A percentile compares a stretch with the other conserved stretches of the same genome.
Conservation (phyloP, 2,888 invertebrate genomes). For the Mycalesis mineus region DNA sequence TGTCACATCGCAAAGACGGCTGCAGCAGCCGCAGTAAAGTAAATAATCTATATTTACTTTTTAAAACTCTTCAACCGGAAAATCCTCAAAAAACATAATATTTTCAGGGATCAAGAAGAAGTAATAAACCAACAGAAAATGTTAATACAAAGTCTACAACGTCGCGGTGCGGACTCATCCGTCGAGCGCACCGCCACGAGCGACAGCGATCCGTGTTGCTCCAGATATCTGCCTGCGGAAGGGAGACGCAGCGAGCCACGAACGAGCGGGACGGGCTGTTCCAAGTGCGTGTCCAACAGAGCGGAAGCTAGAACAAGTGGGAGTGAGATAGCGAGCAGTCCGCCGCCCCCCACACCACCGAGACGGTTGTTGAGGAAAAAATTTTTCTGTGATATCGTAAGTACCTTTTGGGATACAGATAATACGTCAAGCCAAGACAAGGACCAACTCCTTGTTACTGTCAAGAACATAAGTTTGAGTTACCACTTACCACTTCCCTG, state of each 20-base stretch:
- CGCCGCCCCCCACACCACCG: slow-evolving; percentile 46
- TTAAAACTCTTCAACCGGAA: too few relatives aligned
- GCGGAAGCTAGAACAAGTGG: slow-evolving; percentile 34
- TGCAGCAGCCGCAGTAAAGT: neutral
- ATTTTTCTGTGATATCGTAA: slow-evolving; percentile 34
- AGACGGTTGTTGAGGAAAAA: slow-evolving; percentile 41
- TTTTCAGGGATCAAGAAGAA: slow-evolving; percentile 50
- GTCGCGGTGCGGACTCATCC: slow-evolving; percentile 28
- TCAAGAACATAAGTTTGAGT: too few relatives aligned
- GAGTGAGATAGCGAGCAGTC: slow-evolving; percentile 41
- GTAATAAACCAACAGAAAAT: slow-evolving; percentile 48
- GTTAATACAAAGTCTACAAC: slow-evolving; percentile 38
- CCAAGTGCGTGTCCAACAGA: slow-evolving; percentile 28
- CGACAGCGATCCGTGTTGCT: slow-evolving; percentile 30
- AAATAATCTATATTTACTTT: too few relatives aligned
- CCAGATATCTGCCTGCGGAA: slow-evolving; percentile 26
- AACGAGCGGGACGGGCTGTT: slow-evolving; percentile 31
- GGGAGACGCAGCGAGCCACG: slow-evolving; percentile 31
- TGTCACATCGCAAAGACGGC: too few relatives aligned
- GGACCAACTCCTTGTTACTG: too few relatives aligned
- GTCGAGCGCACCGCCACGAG: neutral
- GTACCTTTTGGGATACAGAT: too few relatives aligned
- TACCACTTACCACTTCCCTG: too few relatives aligned
- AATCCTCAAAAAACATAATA: neutral
- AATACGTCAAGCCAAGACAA: too few relatives aligned